Evolutionary conservation across 1,140 invertebrate species (phyloP).

Genomic region (Tetraneura akinire): DNA sequence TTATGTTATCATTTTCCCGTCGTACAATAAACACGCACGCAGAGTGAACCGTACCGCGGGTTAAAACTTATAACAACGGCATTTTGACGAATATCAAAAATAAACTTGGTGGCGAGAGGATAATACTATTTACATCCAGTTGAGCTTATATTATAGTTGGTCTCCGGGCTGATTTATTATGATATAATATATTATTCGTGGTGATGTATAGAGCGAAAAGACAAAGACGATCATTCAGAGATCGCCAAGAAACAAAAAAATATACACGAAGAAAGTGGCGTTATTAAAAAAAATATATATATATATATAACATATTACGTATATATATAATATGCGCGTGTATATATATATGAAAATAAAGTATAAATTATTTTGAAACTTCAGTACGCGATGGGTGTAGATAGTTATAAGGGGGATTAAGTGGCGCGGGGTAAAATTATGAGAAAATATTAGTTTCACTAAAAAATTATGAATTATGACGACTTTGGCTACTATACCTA

Average conservation of each 20-base stretch:
- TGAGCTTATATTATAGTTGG: no score
- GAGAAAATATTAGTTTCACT: conserved; percentile 14
- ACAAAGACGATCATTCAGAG: conserved; percentile 43
- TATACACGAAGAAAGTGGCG: not conserved
- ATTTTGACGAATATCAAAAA: conserved; percentile 38
- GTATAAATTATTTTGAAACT: conserved; percentile 13
- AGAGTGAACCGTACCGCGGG: no score
- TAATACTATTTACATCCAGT: conserved; percentile 24
- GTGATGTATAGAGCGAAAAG: not conserved
- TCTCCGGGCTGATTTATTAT: conserved; percentile 32
- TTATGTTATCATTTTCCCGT: not conserved
- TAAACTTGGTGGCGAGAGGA: conserved; percentile 17
- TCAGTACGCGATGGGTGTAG: no score
- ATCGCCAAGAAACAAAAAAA: conserved; percentile 11
- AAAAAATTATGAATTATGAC: conserved; percentile 48
- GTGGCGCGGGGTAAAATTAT: not conserved
- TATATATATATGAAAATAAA: conserved; percentile 18
- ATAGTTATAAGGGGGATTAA: no score
- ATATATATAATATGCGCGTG: no score
- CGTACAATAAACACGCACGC: not conserved
- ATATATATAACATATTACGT: not conserved
- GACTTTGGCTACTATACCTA: conserved; percentile 28
- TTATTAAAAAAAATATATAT: conserved; percentile 19
- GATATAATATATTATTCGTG: not conserved
- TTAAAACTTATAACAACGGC: not conserved